Base-by-base conservation (phyloP, 2,113 vertebrate species). In the Gnathonemus longibarbis region DNA sequence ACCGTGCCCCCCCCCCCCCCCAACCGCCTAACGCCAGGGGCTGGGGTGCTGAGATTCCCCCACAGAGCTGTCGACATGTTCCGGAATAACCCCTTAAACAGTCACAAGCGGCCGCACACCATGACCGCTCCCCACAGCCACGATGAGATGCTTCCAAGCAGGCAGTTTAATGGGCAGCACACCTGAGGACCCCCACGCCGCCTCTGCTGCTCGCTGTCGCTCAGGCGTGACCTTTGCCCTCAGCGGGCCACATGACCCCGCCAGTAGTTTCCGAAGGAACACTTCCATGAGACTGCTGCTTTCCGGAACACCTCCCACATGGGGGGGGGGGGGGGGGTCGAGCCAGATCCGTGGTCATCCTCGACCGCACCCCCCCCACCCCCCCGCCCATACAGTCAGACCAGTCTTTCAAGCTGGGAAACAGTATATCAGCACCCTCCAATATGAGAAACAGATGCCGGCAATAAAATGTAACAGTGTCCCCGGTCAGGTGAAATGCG, bases 401-500 rank as follows among this genome's bases (percentile, higher is more conserved):
- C 87, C 1, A 2, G 58, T 10, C 62, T 11, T 13, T 17, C 7
- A 45, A 89, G 66, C 45, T 66, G 49, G 74, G 90, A 90, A 91
- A 90, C 50, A 80, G 84, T 31, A 74, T 89, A 15, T 90, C 90
- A 89, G 74, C 88, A 87, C 45, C 42, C 66, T 31, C 53, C 13
- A 35, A 90, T 91, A 92, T 83, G 70, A 90, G 89, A 88, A 91
- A 66, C 92, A 93, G 90, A 90, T 93, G 92, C 87, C 15, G 31
- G 88, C 91, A 90, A 88, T 93, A 91, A 93, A 92, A 89, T 27
- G 46, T 88, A 77, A 49, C 4, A 58, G 86, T 89, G 89, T 88
- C 88, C 66, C 92, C 49, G 89, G 27, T 35, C 92, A 92, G 92
- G 91, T 93, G 91, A 91, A 90, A 88, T 89, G 17, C 88, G 91